A percentile compares a stretch with the other conserved stretches of the same genome.
Evolutionary conservation across 2,888 invertebrate genomes (phyloP).

Genomic region (Philonicus albiceps): DNA sequence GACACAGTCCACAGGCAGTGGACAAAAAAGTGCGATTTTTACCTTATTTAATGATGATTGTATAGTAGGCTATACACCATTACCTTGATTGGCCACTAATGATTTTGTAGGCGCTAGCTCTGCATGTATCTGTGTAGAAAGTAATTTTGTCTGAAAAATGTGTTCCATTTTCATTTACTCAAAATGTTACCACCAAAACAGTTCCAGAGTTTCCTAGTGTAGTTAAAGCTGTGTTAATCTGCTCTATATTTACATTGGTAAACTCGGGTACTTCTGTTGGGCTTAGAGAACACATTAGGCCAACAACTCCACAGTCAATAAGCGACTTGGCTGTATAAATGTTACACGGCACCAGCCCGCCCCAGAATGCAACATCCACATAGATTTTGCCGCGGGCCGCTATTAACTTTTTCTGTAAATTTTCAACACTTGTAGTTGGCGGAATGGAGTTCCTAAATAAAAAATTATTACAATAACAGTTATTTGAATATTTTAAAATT

Average conservation of each 20-base stretch:
- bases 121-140: slow-evolving; percentile 74
- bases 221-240: slow-evolving; percentile 68
- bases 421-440: slow-evolving; percentile 71
- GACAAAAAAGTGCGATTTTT: too few species aligned
- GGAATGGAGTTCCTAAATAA: slow-evolving; percentile 73
- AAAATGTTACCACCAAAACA: slow-evolving; percentile 69
- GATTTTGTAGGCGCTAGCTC: slow-evolving; percentile 67
- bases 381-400: slow-evolving; percentile 69
- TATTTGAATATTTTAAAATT: slow-evolving; percentile 45
- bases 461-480: neutral
- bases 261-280: slow-evolving; percentile 76
- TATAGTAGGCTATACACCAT: neutral
- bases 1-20: too few species aligned
- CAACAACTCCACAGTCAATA: slow-evolving; percentile 73
- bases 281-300: slow-evolving; percentile 77
- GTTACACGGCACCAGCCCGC: slow-evolving; percentile 77
- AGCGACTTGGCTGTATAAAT: slow-evolving; percentile 68
- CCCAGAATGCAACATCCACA: slow-evolving; percentile 81
- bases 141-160: neutral
- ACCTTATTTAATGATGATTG: neutral
- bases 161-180: neutral
- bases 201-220: slow-evolving; percentile 69
- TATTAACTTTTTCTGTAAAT: slow-evolving; percentile 69
- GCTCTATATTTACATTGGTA: slow-evolving; percentile 67
- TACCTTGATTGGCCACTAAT: slow-evolving; percentile 50